phyloP scores from a whole-genome alignment of 2,888 invertebrate species.

The Polydrusus pterygomalis region DNA sequence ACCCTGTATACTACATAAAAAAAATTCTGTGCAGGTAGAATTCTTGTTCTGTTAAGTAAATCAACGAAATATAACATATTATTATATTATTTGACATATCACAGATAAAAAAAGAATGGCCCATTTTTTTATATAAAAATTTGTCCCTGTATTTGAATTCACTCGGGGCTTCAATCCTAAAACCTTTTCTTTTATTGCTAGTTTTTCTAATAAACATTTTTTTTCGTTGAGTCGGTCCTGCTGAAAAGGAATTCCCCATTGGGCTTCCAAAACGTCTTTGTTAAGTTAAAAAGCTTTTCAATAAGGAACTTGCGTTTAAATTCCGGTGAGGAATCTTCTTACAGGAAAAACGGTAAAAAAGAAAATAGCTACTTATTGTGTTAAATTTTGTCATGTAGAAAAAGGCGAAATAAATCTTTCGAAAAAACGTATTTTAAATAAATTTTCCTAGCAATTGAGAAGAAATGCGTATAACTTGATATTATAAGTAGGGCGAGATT shows the following conservation, averaged over 20 bases:
- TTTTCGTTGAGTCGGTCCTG: constrained; percentile 23
- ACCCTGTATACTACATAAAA: too few relatives aligned
- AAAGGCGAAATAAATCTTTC: background rate
- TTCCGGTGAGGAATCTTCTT: constrained; percentile 23
- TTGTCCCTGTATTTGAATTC: background rate
- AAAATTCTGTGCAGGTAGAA: too few relatives aligned
- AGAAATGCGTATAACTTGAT: too few relatives aligned
- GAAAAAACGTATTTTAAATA: background rate
- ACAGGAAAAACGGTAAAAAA: constrained; percentile 26
- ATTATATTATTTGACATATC: too few relatives aligned
- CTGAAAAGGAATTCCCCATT: constrained; percentile 15
- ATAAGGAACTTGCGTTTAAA: constrained; percentile 24
- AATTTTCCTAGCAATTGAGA: too few relatives aligned
- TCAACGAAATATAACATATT: too few relatives aligned
- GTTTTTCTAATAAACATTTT: background rate
- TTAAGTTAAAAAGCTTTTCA: constrained; percentile 33
- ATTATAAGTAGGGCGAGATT: too few relatives aligned
- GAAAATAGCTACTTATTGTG: constrained; percentile 16
- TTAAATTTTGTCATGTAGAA: constrained; percentile 12
- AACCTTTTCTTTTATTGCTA: constrained; percentile 4
- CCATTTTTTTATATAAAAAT: background rate
- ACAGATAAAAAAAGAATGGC: too few relatives aligned
- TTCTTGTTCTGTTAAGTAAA: too few relatives aligned
- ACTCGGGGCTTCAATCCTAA: background rate
- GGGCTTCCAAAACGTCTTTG: constrained; percentile 26